Evolutionary conservation across 2,797 vertebrate genomes (phyloP).

Genomic region (Gambusia yucatana): DNA sequence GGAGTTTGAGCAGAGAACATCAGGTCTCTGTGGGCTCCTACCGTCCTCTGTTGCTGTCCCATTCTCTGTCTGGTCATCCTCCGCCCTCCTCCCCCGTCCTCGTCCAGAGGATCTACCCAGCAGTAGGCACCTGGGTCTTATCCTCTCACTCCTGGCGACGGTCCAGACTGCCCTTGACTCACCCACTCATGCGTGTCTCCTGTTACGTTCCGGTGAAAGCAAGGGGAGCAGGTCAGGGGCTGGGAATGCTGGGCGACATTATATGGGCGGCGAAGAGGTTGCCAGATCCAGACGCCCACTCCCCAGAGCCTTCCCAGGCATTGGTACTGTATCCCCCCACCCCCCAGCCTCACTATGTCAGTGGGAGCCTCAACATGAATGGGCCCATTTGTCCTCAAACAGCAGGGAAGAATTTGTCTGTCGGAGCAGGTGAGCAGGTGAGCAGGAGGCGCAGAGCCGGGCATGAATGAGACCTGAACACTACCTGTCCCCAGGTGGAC

Average conservation of each 20-base stretch:
- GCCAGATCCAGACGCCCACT: constrained; percentile 80
- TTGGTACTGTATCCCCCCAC: constrained; percentile 74
- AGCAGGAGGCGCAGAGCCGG: constrained; percentile 69
- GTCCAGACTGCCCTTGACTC: constrained; percentile 72
- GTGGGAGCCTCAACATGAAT: constrained; percentile 81
- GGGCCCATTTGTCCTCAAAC: constrained; percentile 81
- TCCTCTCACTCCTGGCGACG: constrained; percentile 64
- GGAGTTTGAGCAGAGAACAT: constrained; percentile 45
- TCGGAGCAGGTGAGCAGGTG: constrained; percentile 71
- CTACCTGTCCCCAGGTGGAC: constrained; percentile 78
- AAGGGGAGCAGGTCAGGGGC: constrained; percentile 52
- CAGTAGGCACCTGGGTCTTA: constrained; percentile 67
- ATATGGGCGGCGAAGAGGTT: constrained; percentile 78
- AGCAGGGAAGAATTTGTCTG: constrained; percentile 84
- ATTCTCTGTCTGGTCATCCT: constrained; percentile 72
- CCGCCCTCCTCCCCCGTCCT: constrained; percentile 55
- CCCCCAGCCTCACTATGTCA: constrained; percentile 66
- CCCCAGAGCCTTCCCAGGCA: constrained; percentile 79
- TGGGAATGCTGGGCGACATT: constrained; percentile 70
- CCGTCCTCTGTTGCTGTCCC: constrained; percentile 58
- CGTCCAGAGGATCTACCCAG: constrained; percentile 68
- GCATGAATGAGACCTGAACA: constrained; percentile 70
- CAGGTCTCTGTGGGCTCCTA: constrained; percentile 65
- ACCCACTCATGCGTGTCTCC: constrained; percentile 69
- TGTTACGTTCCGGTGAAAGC: constrained; percentile 81